These are phyloP conservation scores for Epizoanthus stellaris DNA, from an alignment of 92 coral and sea anemone species.

Conservation along the genomic window DNA sequence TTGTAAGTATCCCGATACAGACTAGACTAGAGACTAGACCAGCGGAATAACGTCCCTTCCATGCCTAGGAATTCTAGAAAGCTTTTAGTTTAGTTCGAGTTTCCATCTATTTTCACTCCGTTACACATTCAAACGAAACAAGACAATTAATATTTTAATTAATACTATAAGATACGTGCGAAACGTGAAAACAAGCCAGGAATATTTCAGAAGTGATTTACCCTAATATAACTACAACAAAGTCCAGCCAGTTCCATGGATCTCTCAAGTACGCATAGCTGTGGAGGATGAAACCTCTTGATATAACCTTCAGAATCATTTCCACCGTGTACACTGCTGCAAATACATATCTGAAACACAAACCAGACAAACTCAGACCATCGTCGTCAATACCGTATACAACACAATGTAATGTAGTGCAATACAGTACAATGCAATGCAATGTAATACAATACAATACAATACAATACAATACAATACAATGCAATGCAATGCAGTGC, in stretches of 20 bases:
- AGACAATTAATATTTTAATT: too few species aligned
- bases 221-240: conserved; percentile 92
- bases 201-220: conserved; percentile 18
- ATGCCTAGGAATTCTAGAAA: too few species aligned
- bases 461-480: background rate
- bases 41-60: too few species aligned
- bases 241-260: conserved; percentile 94
- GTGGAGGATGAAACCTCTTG: conserved; percentile 89
- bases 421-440: background rate
- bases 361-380: background rate
- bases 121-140: too few species aligned
- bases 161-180: too few species aligned
- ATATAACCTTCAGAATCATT: conserved; percentile 84
- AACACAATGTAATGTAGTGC: background rate
- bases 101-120: too few species aligned
- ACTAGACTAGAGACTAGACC: too few species aligned
- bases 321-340: conserved; percentile 86
- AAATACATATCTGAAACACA: conserved; percentile 75
- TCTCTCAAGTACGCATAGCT: conserved; percentile 91
- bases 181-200: background rate
- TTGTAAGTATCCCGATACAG: too few species aligned
- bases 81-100: too few species aligned
- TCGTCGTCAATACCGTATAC: background rate
- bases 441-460: background rate
- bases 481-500: background rate